phyloP scores from a whole-genome alignment of 92 coral and sea anemone species.

The Isaurus tuberculatus region DNA sequence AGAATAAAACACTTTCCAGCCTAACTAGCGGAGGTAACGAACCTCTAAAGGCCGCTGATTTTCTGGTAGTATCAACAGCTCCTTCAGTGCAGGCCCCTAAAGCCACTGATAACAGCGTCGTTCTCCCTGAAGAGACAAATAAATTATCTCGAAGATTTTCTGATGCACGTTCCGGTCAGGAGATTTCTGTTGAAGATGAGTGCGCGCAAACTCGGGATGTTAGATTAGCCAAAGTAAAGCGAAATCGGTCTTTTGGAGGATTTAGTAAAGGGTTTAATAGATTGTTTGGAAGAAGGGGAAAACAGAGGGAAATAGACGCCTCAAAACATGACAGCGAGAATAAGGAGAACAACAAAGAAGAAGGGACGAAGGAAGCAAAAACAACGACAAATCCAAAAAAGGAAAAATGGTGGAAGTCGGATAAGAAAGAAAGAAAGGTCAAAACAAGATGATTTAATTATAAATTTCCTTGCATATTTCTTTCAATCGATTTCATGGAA shows the following conservation, averaged over 20 bases:
- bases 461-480: neutral
- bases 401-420: slow-evolving; percentile 6
- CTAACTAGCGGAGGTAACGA: neutral
- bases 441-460: slow-evolving; percentile 1
- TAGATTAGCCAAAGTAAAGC: slow-evolving; percentile 53
- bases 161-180: slow-evolving; percentile 8
- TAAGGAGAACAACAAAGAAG: slow-evolving; percentile 12
- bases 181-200: slow-evolving; percentile 17
- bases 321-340: slow-evolving; percentile 6
- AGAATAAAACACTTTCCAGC: neutral
- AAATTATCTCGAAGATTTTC: slow-evolving; percentile 27
- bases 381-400: slow-evolving; percentile 5
- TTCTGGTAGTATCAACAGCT: neutral
- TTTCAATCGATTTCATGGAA: no score
- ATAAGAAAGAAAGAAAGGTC: slow-evolving; percentile 2
- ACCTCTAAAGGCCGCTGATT: neutral
- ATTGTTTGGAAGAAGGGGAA: slow-evolving; percentile 68
- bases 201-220: slow-evolving; percentile 6
- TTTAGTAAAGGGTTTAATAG: slow-evolving; percentile 57
- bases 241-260: slow-evolving; percentile 70
- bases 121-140: neutral
- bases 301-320: slow-evolving; percentile 49
- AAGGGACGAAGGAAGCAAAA: neutral
- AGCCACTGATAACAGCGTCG: neutral
- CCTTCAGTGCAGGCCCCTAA: neutral